Evolutionary conservation across 2,888 invertebrate genomes (phyloP), one percentile per base, ranked within the genome.

Genomic region (Cheilosia pagana): DNA sequence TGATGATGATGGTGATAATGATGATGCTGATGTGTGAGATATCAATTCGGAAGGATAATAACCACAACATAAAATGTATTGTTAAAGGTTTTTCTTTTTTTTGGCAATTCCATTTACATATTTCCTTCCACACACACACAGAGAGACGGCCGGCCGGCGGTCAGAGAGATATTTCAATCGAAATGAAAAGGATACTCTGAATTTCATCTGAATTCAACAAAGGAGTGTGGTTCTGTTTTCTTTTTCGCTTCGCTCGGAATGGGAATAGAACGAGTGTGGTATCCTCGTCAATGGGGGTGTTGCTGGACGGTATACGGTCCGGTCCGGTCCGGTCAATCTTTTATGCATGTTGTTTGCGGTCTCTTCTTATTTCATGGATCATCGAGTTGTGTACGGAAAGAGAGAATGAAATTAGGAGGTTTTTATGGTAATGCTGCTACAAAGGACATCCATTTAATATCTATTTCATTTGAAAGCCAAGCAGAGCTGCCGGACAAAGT

Each of bases 31-130:
- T 83, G 63, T 83, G 72, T 78, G 60, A 77, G 77, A 78, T 78
- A 68, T 77, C 82, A 68, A 75, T 85, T 79, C 75, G 39, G 31
- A 75, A 79, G 79, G 79, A 85, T 85, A 85, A 74, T 74, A 79
- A 75, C 79, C 79, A 79, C 79, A 79, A 79, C 74, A 75, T 75
- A 70, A 85, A 85, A 65, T 70, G 74, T 83, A 74, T 79, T 79
- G 83, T 70, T 83, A 70, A 83, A 60, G 79, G 78, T 63, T 85
- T 35, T 48, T 79, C 65, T 57, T 75, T 70, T 53, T 65, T 70
- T 60, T 65, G 76, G 53, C 76, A 65, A 65, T 75, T 67, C 77
- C 72, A 74, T 83, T 79, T 78, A 65, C 70, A 70, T 78, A 48
- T 62, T 43, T 62, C 41, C 28, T 14, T 25, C 45, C 23, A n/a